Evolutionary conservation across 2,113 vertebrate species (phyloP).

Genomic region (Chascanopsetta lugubris): DNA sequence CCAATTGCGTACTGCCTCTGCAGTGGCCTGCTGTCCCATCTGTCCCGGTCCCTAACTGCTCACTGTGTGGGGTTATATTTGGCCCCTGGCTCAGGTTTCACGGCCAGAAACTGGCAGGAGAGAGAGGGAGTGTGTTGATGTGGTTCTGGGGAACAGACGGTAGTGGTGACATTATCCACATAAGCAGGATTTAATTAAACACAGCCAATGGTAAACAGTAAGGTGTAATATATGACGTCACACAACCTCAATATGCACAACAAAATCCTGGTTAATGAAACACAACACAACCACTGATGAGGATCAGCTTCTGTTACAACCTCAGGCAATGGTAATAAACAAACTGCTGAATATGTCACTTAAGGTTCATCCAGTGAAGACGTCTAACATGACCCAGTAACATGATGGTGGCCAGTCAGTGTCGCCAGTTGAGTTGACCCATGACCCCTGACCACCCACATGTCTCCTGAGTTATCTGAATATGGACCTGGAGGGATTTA

Average conservation of each 20-base stretch:
- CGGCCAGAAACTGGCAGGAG: slow-evolving; percentile 81
- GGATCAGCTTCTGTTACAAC: neutral
- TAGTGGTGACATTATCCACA: slow-evolving; percentile 31
- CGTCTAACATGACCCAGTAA: slow-evolving; percentile 5
- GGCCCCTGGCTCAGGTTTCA: slow-evolving; percentile 95
- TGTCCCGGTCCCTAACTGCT: slow-evolving; percentile 84
- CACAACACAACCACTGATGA: neutral
- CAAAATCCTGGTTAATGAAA: neutral
- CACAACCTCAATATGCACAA: neutral
- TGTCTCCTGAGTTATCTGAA: neutral
- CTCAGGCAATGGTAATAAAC: slow-evolving; percentile 6
- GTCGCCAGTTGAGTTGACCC: slow-evolving; percentile 31
- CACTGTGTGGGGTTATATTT: slow-evolving; percentile 92
- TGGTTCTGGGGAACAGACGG: slow-evolving; percentile 59
- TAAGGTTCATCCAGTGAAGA: slow-evolving; percentile 14
- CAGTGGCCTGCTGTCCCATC: slow-evolving; percentile 86
- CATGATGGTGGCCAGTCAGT: slow-evolving; percentile 21
- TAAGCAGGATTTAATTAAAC: slow-evolving; percentile 39
- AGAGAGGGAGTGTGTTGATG: slow-evolving; percentile 70
- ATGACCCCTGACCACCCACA: slow-evolving; percentile 34
- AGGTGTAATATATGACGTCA: slow-evolving; percentile 8
- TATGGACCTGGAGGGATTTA: neutral
- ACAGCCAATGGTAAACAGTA: neutral
- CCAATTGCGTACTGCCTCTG: slow-evolving; percentile 77
- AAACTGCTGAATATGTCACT: neutral